These are phyloP conservation scores for Sminthopsis crassicaudata DNA, from an alignment of 2,113 vertebrate species.

Conservation along the genomic window DNA sequence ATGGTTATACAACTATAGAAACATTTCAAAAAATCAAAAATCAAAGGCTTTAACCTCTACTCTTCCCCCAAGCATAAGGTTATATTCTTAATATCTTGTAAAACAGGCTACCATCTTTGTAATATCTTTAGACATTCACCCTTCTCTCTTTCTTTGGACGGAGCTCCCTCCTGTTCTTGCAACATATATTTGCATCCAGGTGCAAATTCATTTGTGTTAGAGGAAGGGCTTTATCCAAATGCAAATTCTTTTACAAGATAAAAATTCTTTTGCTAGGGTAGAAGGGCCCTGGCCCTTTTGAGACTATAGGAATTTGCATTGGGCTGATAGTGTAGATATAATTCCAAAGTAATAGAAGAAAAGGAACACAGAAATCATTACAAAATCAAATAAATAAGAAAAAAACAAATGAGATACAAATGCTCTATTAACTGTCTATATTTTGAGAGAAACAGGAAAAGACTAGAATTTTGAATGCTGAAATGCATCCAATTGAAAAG, in stretches of 20 bases:
- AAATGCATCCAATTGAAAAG: constrained; percentile 55
- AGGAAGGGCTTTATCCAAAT: constrained; percentile 58
- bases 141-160: neutral
- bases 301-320: constrained; percentile 63
- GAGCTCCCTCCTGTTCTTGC: too few relatives aligned
- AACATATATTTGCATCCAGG: constrained; percentile 66
- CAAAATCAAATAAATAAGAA: constrained; percentile 70
- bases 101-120: neutral
- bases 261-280: constrained; percentile 53
- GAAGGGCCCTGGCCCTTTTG: neutral
- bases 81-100: neutral
- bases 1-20: neutral
- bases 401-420: constrained; percentile 71
- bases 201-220: constrained; percentile 19
- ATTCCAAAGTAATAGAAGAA: constrained; percentile 32
- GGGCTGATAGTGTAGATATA: constrained; percentile 34
- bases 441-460: constrained; percentile 55
- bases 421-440: constrained; percentile 63
- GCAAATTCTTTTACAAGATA: constrained; percentile 66
- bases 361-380: constrained; percentile 68
- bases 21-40: constrained; percentile 25
- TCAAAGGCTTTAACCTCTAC: constrained; percentile 3
- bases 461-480: constrained; percentile 57
- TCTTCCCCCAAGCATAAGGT: neutral
- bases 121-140: neutral